These are phyloP conservation scores for Taphrorychus bicolor DNA, from an alignment of 2,888 invertebrate species.

Conservation along the genomic window DNA sequence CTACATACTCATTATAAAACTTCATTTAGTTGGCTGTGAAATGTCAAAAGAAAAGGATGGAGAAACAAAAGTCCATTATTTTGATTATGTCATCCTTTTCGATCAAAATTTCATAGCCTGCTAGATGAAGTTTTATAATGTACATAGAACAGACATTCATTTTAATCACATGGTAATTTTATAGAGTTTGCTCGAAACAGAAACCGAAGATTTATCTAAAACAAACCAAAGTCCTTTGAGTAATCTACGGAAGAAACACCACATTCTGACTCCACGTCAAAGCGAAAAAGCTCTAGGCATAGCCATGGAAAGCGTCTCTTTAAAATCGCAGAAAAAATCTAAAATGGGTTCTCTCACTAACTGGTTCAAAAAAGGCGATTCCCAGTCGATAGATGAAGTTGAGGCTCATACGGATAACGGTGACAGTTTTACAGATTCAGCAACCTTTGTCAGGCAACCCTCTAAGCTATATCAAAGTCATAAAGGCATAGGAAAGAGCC, in stretches of 20 bases:
- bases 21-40: too few relatives aligned
- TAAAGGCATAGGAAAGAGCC: constrained; percentile 54
- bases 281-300: constrained; percentile 78
- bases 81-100: too few relatives aligned
- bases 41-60: too few relatives aligned
- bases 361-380: constrained; percentile 67
- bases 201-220: constrained; percentile 75
- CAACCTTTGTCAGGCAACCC: constrained; percentile 57
- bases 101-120: too few relatives aligned
- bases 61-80: too few relatives aligned
- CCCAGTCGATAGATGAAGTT: constrained; percentile 60
- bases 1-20: too few relatives aligned
- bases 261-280: constrained; percentile 82
- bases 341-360: constrained; percentile 72
- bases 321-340: constrained; percentile 63
- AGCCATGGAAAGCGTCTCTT: constrained; percentile 60
- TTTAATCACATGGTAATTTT: constrained; percentile 13
- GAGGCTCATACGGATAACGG: constrained; percentile 61
- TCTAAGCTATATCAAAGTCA: constrained; percentile 61
- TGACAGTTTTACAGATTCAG: constrained; percentile 59
- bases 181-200: constrained; percentile 83
- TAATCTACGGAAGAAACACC: constrained; percentile 75
- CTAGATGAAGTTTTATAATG: too few relatives aligned
- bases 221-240: constrained; percentile 81
- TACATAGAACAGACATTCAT: too few relatives aligned